Evolutionary conservation across 2,888 invertebrate genomes (phyloP).

Genomic region (Oligia latruncula): DNA sequence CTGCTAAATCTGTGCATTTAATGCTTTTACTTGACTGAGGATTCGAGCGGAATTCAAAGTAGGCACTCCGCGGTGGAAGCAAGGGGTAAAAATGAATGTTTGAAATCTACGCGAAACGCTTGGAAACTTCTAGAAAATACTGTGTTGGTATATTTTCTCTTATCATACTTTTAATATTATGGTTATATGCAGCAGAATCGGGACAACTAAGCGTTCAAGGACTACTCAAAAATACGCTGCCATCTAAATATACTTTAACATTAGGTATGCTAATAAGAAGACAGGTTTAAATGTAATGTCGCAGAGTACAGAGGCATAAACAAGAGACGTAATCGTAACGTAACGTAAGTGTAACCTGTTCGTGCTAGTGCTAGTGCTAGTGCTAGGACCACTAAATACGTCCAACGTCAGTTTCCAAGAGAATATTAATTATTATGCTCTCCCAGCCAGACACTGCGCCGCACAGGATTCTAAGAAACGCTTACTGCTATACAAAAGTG

Average conservation of each 20-base stretch:
- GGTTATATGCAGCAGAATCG: neutral
- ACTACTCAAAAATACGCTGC: neutral
- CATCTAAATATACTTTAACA: neutral
- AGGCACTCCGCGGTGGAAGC: conserved; percentile 33
- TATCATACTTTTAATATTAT: neutral
- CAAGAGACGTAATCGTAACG: too few species aligned
- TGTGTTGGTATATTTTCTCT: conserved; percentile 6
- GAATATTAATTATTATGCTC: neutral
- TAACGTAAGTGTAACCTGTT: neutral
- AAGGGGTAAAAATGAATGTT: conserved; percentile 38
- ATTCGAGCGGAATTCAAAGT: conserved; percentile 55
- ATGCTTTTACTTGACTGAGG: conserved; percentile 57
- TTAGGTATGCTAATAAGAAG: neutral
- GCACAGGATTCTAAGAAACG: conserved; percentile 5
- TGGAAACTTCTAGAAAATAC: conserved; percentile 18
- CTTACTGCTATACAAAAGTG: conserved; percentile 4
- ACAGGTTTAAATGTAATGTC: neutral
- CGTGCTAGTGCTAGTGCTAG: too few species aligned
- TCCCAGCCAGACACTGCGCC: neutral
- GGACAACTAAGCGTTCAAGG: neutral
- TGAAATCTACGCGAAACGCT: conserved; percentile 14
- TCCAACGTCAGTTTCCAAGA: neutral
- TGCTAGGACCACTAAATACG: neutral
- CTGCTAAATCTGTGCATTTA: conserved; percentile 60
- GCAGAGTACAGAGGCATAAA: neutral